Evolutionary conservation across 1,140 invertebrate species (phyloP), one percentile per base, ranked within the genome.

Genomic region (Scaptomyza montana): DNA sequence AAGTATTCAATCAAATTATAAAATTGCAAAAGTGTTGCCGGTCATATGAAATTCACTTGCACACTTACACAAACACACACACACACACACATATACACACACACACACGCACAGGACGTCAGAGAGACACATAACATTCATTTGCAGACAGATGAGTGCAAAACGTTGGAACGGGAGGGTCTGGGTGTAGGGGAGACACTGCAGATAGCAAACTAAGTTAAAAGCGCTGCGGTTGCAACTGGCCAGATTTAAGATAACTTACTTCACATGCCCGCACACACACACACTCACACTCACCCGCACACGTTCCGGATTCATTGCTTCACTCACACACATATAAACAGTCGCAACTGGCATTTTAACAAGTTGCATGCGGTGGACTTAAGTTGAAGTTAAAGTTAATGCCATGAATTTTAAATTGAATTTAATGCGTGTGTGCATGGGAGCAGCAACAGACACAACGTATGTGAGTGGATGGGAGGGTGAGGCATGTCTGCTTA

Each of bases 331-430:
- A 54, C 30, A 30, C 25, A 53, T 21, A 57, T 28, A 60, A 49
- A 13, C 49, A 13, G 2, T 62, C 41, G 43, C 70, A 47, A 59
- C 60, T 79, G 77, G 70, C 72, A 77, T 81, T 81, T 89, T 79
- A 80, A 79, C 79, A 89, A 82, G 82, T 79, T 87, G 78, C 78
- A 89, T 87, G 81, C 78, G 78, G 75, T 78, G 84, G 82, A 89
- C 82, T 87, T 87, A 87, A 89, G 68, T 82, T 79, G 60, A 87
- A 84, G 84, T 84, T 89, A 84, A 87, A 87, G 84, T 87, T 89
- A 87, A 87, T 89, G 76, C 84, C 84, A 89, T 87, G 84, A 89
- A 87, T 87, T 87, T 89, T 77, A 89, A 87, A 87, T 87, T 87
- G 84, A 87, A 87, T 87, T 87, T 81, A 87, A 87, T 87, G 84